Base-by-base conservation (phyloP, 1,140 invertebrate genomes). In the Drosophila kepulauana region DNA sequence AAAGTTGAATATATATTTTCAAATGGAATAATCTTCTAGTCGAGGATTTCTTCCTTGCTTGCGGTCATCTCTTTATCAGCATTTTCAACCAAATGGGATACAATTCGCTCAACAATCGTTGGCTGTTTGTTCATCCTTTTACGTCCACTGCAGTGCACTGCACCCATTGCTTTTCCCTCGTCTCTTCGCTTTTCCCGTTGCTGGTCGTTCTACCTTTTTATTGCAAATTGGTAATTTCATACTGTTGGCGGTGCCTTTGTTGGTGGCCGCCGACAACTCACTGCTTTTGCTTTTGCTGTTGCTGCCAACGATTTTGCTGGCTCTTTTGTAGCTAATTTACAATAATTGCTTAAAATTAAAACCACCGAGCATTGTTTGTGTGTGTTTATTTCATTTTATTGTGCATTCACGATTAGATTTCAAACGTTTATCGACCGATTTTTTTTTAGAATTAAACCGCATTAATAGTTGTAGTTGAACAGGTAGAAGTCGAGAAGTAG, bases 161-260 rank as follows among this genome's bases (percentile, higher is more conserved):
- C 41, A 59, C 56, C 46, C 51, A 13, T 35, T 30, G 35, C 48
- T 43, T 16, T 35, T 54, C 8, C 30, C 51, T 20, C 25, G 16
- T 28, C 49, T 67, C 61, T 45, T 28, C 16, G 28, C 13, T 20
- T 62, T 25, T 45, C 48, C 43, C 52, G 35, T 28, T 13, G n/a
- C 71, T 61, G 15, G 20, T 48, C 3, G 41, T 57, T 45, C 67
- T 63, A 49, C 41, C 48, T 66, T 64, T 72, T 78, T 75, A 71
- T 75, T 76, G 78, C 64, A 91, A 91, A 91, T 91, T 91, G 88
- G 88, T 82, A 91, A 91, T 91, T 85, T 75, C 77, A 91, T 91
- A 91, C 73, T 81, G 75, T 91, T 91, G 88, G 68, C 85, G 85
- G 85, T 74, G 43, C 43, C 62, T 66, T 72, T 70, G 67, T 65